phyloP scores from a whole-genome alignment of 2,113 vertebrate genomes.

The Osmerus mordax region DNA sequence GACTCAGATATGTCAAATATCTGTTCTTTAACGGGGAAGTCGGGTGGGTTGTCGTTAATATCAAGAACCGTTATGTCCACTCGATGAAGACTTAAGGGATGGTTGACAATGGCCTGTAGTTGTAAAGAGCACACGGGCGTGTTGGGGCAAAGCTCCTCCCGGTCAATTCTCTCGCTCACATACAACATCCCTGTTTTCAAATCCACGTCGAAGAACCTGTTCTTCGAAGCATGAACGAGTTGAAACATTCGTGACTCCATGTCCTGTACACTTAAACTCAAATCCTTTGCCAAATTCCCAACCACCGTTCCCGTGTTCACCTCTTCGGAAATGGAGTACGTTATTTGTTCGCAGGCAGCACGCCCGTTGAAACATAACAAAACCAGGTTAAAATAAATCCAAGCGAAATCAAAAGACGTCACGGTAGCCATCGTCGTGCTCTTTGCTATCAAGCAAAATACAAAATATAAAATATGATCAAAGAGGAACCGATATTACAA shows the following conservation, averaged over 20 bases:
- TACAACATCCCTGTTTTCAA: slow-evolving; percentile 32
- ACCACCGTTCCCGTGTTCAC: slow-evolving; percentile 4
- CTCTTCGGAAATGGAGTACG: slow-evolving; percentile 12
- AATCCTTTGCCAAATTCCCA: slow-evolving; percentile 47
- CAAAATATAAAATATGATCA: too few relatives aligned
- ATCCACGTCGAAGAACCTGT: slow-evolving; percentile 46
- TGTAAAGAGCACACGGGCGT: slow-evolving; percentile 43
- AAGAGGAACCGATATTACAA: too few relatives aligned
- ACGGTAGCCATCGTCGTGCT: not conserved
- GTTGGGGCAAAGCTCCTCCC: slow-evolving; percentile 61
- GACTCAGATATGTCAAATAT: slow-evolving; percentile 73
- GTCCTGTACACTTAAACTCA: slow-evolving; percentile 39
- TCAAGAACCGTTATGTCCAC: slow-evolving; percentile 78
- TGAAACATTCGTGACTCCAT: slow-evolving; percentile 40
- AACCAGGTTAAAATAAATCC: not conserved
- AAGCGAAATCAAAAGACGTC: not conserved
- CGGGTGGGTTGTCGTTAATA: slow-evolving; percentile 77
- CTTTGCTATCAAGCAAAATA: too few relatives aligned
- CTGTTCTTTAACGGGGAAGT: slow-evolving; percentile 67
- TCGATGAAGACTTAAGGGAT: slow-evolving; percentile 75
- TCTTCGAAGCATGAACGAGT: slow-evolving; percentile 42
- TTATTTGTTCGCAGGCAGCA: not conserved
- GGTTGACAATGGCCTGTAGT: slow-evolving; percentile 56
- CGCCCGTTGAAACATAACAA: not conserved
- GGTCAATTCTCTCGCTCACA: slow-evolving; percentile 61